Evolutionary conservation across 2,113 vertebrate species (phyloP).

Genomic region (Etheostoma cragini): DNA sequence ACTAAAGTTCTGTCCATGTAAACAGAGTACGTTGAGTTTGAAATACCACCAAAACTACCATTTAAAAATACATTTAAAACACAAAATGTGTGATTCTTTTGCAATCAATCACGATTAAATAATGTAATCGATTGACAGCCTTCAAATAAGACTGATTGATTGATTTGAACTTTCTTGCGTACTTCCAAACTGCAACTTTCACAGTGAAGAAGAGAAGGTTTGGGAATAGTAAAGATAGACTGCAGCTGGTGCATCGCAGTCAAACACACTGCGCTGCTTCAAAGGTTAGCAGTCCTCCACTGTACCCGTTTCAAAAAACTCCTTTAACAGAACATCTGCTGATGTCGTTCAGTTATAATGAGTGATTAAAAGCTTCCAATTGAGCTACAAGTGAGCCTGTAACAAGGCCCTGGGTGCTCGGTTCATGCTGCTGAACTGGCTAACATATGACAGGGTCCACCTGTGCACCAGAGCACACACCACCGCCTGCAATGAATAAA

Average conservation of each 20-base stretch:
- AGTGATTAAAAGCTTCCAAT: constrained; percentile 67
- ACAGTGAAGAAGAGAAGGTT: background rate
- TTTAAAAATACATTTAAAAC: too few relatives aligned
- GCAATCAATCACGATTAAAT: too few relatives aligned
- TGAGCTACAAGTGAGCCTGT: constrained; percentile 50
- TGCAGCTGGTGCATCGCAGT: constrained; percentile 30
- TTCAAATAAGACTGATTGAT: background rate
- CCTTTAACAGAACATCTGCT: constrained; percentile 64
- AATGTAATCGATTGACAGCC: too few relatives aligned
- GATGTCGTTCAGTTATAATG: constrained; percentile 44
- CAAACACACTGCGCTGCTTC: constrained; percentile 28
- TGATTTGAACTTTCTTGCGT: constrained; percentile 7
- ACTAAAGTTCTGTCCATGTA: too few relatives aligned
- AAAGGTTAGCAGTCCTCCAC: constrained; percentile 37
- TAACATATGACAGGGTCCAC: constrained; percentile 11
- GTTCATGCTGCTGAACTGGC: constrained; percentile 5
- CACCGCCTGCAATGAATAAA: background rate
- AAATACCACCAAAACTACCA: too few relatives aligned
- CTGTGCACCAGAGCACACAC: constrained; percentile 16
- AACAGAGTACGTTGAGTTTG: too few relatives aligned
- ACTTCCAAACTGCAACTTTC: background rate
- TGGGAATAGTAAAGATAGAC: background rate
- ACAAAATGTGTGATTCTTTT: too few relatives aligned
- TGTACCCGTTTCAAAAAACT: constrained; percentile 40
- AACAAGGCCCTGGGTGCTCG: constrained; percentile 18